Conservation (phyloP, 2,113 vertebrate species). For the Scatophagus argus region DNA sequence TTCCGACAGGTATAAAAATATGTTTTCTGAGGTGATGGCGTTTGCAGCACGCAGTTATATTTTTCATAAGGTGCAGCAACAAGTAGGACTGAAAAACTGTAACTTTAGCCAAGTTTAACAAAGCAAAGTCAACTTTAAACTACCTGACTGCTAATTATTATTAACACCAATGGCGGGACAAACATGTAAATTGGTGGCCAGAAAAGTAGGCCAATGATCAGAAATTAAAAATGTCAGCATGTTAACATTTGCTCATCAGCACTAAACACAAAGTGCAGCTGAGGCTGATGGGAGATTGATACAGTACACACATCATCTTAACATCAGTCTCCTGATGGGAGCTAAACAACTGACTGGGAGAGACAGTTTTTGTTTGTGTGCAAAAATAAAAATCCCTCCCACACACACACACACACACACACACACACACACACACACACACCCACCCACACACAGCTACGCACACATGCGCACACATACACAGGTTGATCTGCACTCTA, state of each 20-base stretch:
- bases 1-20: background rate
- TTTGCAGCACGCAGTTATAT: background rate
- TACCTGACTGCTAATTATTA: background rate
- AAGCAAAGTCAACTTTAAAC: background rate
- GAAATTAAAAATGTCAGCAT: no score
- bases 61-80: background rate
- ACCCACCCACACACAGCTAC: conserved; percentile 52
- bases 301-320: background rate
- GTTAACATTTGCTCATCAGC: background rate
- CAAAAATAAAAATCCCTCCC: conserved; percentile 59
- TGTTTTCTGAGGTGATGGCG: background rate
- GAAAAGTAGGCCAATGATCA: no score
- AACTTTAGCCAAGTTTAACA: background rate
- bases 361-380: conserved; percentile 40
- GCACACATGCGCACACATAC: conserved; percentile 47
- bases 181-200: no score
- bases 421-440: conserved; percentile 40
- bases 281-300: background rate
- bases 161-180: no score
- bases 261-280: background rate
- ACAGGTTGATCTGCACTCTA: conserved; percentile 64
- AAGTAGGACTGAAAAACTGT: background rate
- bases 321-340: conserved; percentile 17
- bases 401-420: conserved; percentile 25
- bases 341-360: conserved; percentile 27